Evolutionary conservation across 2,888 invertebrate species (phyloP), one percentile per base, ranked within the genome.

Genomic region (Athetis lepigone): DNA sequence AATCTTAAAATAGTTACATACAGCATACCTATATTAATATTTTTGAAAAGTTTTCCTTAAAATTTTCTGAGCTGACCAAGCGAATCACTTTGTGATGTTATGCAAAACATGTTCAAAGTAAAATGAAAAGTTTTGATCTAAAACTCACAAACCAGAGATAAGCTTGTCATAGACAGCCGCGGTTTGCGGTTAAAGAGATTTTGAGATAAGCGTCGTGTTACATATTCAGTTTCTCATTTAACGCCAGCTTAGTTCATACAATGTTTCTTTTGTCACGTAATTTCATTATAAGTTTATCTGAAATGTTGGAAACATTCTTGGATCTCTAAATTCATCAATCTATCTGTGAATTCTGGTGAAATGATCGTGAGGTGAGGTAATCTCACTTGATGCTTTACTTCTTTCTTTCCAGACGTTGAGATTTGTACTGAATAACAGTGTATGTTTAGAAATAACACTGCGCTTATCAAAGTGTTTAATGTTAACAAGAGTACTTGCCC

Each of bases 261-360:
- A 55, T 9, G 6, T 8, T 42, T 67, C 43, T 43, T 59, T 63
- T 68, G 69, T 69, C 63, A 68, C 69, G 59, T 59, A 68, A 58
- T 63, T 37, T 13, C 19, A 16, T 9, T 45, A 58, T 68, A 29
- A 29, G 21, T 23, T 19, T 5, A 68, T 63, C 29, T 63, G 19
- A 36, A 67, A 56, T 42, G 6, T 11, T 11, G 27, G 8, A 33
- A n/a, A 27, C 18, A 23, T 60, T 64, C 33, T 27, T 27, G 40
- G 33, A 33, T 11, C 33, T n/a, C n/a, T n/a, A n/a, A n/a, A n/a
- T n/a, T n/a, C n/a, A n/a, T n/a, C n/a, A n/a, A n/a, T n/a, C n/a
- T 13, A 4, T 1, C 33, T 0, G 33, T 33, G 13, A 13, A 29
- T 29, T 33, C 33, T 33, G 33, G 11, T 13, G 4, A 11, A 33